Base-by-base conservation (phyloP, 2,888 invertebrate genomes). In the Orchestes rusci region DNA sequence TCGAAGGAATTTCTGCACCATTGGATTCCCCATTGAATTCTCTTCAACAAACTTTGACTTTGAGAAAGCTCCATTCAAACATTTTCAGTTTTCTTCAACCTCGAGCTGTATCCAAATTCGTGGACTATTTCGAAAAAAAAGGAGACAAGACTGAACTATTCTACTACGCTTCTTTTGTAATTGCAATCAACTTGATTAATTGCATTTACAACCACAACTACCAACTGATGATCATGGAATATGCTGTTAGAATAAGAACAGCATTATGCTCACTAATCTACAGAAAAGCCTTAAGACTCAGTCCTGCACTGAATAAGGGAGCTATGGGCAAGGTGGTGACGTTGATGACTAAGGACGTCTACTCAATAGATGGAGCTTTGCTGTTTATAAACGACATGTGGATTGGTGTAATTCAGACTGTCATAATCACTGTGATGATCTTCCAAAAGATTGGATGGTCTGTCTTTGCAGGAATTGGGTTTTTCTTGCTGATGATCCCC, bases 301-400 rank as follows among this genome's bases (percentile, higher is more conserved):
- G 54, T 16, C 51, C 59, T 2, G 51, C 75, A 0, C 60, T 89
- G 51, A 77, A 79, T 2, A 75, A 82, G 57, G 83, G 85, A 4
- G 84, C 86, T 3, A 70, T 73, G 38, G 80, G 80, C 2, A 79
- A 79, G 61, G 42, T 80, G 48, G 88, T 94, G 23, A 94, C 94
- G 59, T 74, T 95, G 12, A 73, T 96, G 40, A 89, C 93, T 1
- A 96, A 94, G 64, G 96, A 97, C 66, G 88, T 94, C 52, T 84
- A 84, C 57, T 77, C 90, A 39, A 92, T 95, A 65, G 94, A 95
- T 65, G 76, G 85, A 58, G 86, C 87, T 4, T 74, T 90, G 32
- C 79, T 87, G 53, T 93, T 92, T 64, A 65, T 92, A 2, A 93
- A 94, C 68, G 94, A 91, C 64, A 72, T 94, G 23, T 92, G 93